Conservation (phyloP, 1,140 invertebrate genomes). For the Trachelipus rathkii region DNA sequence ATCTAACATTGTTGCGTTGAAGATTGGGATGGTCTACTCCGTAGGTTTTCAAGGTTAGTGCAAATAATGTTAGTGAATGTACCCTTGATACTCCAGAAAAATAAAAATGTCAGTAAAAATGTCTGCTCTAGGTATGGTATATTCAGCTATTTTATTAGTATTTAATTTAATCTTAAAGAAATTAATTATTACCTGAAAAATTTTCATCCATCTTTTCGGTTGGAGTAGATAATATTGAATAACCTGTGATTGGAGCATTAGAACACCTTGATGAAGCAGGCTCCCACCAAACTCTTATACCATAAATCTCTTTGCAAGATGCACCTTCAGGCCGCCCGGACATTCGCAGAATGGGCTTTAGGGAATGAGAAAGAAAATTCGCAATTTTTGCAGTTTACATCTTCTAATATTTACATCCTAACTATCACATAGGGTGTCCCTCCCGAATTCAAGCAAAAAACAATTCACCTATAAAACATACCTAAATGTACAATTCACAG, state of each 20-base stretch:
- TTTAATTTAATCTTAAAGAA: too few relatives aligned
- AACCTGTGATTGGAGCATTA: neutral
- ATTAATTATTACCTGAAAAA: neutral
- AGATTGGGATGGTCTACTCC: slow-evolving; percentile 14
- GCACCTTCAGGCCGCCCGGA: slow-evolving; percentile 37
- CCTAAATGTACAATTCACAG: too few relatives aligned
- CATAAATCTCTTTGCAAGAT: slow-evolving; percentile 30
- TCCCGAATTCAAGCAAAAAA: too few relatives aligned
- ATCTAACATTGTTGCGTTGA: slow-evolving; percentile 45
- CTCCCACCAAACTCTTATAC: slow-evolving; percentile 40
- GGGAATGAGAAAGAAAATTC: too few relatives aligned
- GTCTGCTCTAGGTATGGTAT: too few relatives aligned
- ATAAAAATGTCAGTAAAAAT: too few relatives aligned
- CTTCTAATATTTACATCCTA: too few relatives aligned
- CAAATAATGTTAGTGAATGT: neutral
- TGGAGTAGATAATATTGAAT: neutral
- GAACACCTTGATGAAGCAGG: slow-evolving; percentile 32
- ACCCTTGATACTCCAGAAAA: neutral
- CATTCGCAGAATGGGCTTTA: too few relatives aligned
- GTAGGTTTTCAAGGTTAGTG: slow-evolving; percentile 27
- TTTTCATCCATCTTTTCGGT: slow-evolving; percentile 1
- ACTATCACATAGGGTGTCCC: too few relatives aligned
- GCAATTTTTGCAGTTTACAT: too few relatives aligned
- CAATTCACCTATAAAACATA: too few relatives aligned
- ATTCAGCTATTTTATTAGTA: too few relatives aligned